phyloP scores from a whole-genome alignment of 2,797 vertebrate species.

The Poeciliopsis infans region DNA sequence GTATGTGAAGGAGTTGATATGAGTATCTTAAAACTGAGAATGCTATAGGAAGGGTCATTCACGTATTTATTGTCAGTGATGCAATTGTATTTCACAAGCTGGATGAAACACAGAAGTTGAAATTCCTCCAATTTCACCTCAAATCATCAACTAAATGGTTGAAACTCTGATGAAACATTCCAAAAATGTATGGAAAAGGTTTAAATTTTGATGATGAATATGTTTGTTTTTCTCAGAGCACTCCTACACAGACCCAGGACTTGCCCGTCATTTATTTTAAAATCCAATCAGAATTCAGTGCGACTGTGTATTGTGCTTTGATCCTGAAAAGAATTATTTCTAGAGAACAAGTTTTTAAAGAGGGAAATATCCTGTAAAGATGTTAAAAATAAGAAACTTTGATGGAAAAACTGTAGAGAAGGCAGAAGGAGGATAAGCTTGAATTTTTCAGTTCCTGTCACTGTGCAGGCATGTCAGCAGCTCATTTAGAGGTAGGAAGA shows the following conservation, averaged over 20 bases:
- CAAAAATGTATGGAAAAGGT: background rate
- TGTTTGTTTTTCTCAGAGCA: background rate
- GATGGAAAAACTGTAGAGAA: background rate
- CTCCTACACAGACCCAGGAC: background rate
- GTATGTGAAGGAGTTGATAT: background rate
- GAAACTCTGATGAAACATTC: background rate
- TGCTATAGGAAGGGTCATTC: background rate
- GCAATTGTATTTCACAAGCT: background rate
- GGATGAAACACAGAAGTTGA: background rate
- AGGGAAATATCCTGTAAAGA: background rate
- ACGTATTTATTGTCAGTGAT: background rate
- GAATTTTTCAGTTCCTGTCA: constrained; percentile 15
- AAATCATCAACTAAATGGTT: background rate
- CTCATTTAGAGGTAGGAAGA: constrained; percentile 4
- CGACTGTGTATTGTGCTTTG: background rate
- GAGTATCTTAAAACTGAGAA: background rate
- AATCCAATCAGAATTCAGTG: background rate
- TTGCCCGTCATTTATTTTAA: background rate
- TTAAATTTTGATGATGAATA: background rate
- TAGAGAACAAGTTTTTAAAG: background rate
- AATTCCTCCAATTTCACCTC: background rate
- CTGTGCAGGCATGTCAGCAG: background rate
- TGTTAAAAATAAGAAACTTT: background rate
- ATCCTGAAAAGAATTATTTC: background rate
- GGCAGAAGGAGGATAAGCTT: background rate